These are phyloP conservation scores for Bucorvus abyssinicus DNA, from an alignment of 2,797 vertebrate species.

Conservation along the genomic window DNA sequence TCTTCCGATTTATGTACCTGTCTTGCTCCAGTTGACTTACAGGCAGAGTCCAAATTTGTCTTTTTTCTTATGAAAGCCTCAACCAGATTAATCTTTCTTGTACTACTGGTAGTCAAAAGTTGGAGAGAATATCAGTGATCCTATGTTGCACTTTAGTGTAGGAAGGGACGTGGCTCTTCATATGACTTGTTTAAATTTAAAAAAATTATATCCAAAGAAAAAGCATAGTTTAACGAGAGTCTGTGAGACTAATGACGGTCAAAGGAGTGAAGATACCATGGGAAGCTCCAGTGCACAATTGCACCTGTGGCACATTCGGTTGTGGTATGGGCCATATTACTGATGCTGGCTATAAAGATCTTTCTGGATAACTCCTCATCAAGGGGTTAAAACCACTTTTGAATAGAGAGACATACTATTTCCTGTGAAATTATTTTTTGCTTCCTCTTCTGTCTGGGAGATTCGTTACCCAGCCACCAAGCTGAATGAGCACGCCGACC, in stretches of 20 bases:
- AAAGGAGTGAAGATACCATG: not conserved
- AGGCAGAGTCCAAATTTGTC: not conserved
- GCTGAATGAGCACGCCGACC: not conserved
- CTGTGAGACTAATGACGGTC: not conserved
- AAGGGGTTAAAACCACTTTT: not conserved
- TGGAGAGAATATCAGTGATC: not conserved
- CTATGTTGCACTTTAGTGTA: not conserved
- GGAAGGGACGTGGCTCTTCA: not conserved
- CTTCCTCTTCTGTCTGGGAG: not conserved
- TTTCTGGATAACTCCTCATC: not conserved
- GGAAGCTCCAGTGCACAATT: not conserved
- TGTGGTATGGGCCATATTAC: not conserved
- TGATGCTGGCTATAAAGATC: not conserved
- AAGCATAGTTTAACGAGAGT: not conserved
- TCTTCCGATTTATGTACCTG: not conserved
- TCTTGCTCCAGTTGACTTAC: not conserved
- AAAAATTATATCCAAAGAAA: too few relatives aligned
- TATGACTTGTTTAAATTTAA: not conserved
- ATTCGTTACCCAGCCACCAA: accelerated
- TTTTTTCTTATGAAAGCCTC: not conserved
- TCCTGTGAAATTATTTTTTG: not conserved
- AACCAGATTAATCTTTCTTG: not conserved
- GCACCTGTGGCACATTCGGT: not conserved
- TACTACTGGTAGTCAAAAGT: not conserved
- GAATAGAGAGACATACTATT: not conserved